Evolutionary conservation across 2,888 invertebrate species (phyloP), one percentile per base, ranked within the genome.

Genomic region (Bugulina stolonifera): DNA sequence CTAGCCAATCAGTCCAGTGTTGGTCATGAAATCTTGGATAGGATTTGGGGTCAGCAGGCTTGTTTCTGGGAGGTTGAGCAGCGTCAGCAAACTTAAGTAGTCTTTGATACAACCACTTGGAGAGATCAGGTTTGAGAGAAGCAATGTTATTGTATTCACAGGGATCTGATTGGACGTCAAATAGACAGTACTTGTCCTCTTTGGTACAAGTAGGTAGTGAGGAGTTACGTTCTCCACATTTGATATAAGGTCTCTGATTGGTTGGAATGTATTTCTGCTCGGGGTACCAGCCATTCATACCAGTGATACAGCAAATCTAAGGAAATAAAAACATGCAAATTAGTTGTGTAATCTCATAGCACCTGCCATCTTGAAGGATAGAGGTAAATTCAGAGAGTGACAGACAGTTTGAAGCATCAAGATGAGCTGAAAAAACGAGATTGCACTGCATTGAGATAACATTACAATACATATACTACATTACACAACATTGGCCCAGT

Each of bases 1-100:
- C 64, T 5, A 64, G 64, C 64, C 64, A 64, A n/a, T 64, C 64
- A 64, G 64, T 64, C 64, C 64, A 64, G 64, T 64, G 64, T 27
- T 27, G 5, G 27, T 64, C 10, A n/a, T 64, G 64, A 2, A 29
- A 32, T 10, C 10, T 14, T 2, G 64, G 64, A 10, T 14, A 64
- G 22, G 64, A 27, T 14, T 27, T 32, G 22, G 64, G 64, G 34
- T 64, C 64, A 32, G 5, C n/a, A n/a, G 64, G 64, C 27, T 64
- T 64, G 64, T 64, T 64, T 18, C 64, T 25, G n/a, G 64, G 64
- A 2, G 64, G 64, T 34, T 64, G 64, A 5, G 64, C 64, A 32
- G 64, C 64, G n/a, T 14, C 64, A 2, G 29, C 64, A 64, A 64
- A 64, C 27, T 5, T 32, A 27, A 32, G 10, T n/a, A 64, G n/a